These are phyloP conservation scores for Atopsyche davidsoni DNA, from an alignment of 1,140 invertebrate species.

Conservation along the genomic window DNA sequence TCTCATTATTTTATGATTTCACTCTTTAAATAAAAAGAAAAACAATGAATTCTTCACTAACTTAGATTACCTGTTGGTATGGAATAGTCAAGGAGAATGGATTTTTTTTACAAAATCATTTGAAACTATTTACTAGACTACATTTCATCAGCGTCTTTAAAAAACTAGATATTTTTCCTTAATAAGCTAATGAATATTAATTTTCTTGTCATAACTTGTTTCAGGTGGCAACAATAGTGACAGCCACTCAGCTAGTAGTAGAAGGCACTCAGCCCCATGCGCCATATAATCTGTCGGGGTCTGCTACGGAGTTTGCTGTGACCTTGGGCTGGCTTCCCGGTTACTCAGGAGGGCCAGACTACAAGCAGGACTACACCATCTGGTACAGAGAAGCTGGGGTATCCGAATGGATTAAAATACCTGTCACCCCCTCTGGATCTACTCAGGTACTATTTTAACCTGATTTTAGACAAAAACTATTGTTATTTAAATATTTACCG, in stretches of 20 bases:
- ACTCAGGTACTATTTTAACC: constrained; percentile 52
- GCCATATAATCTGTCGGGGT: constrained; percentile 87
- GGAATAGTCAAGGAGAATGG: too few species aligned
- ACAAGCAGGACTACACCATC: constrained; percentile 90
- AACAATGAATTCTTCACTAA: too few species aligned
- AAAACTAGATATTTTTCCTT: not conserved
- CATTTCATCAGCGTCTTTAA: too few species aligned
- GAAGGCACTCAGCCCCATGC: constrained; percentile 95
- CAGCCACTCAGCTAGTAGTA: constrained; percentile 84
- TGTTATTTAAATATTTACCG: too few species aligned
- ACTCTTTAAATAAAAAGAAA: too few species aligned
- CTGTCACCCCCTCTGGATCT: constrained; percentile 84
- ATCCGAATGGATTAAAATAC: constrained; percentile 84
- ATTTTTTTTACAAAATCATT: too few species aligned
- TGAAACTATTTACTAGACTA: too few species aligned
- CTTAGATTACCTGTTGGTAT: too few species aligned
- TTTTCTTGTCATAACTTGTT: too few species aligned
- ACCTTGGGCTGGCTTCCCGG: constrained; percentile 88
- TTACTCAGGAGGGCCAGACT: constrained; percentile 89
- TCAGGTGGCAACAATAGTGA: constrained; percentile 81
- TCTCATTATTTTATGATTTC: too few species aligned
- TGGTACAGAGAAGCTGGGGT: constrained; percentile 82
- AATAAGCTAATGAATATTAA: not conserved
- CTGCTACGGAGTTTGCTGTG: constrained; percentile 82
- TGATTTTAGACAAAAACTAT: too few species aligned